A percentile compares a stretch with the other conserved stretches of the same genome.
phyloP scores from a whole-genome alignment of 2,888 invertebrate species.

The Dasysyrphus albostriatus region DNA sequence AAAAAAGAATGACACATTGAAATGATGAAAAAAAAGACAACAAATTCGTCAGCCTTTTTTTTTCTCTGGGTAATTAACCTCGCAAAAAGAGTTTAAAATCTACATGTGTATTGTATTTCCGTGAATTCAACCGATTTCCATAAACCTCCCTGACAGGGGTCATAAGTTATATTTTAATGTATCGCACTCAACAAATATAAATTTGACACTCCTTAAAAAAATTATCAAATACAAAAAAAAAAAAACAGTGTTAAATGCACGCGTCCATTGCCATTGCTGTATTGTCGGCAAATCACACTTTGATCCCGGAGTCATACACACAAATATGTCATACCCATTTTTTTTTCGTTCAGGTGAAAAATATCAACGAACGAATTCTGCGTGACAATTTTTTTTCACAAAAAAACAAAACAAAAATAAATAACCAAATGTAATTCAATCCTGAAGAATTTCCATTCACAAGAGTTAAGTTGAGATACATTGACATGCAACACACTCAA shows the following conservation, averaged over 20 bases:
- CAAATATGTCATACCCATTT: constrained; percentile 53
- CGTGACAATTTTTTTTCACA: constrained; percentile 46
- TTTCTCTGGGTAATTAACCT: not conserved
- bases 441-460: constrained; percentile 15
- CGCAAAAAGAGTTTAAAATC: not conserved
- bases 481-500: constrained; percentile 61
- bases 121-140: constrained; percentile 29
- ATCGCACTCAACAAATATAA: constrained; percentile 39
- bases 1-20: not conserved
- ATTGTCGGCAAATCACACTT: constrained; percentile 54
- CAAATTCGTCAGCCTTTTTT: not conserved
- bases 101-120: not conserved
- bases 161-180: constrained; percentile 44
- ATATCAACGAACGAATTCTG: constrained; percentile 45
- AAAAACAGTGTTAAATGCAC: constrained; percentile 38
- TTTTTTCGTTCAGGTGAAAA: constrained; percentile 44
- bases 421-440: constrained; percentile 23
- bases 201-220: constrained; percentile 55
- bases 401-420: too few species aligned
- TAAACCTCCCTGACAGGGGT: constrained; percentile 48
- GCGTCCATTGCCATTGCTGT: not conserved
- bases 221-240: too few species aligned
- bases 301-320: constrained; percentile 47
- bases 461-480: constrained; percentile 20
- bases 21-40: not conserved